These are phyloP conservation scores for Eurois occulta DNA, from an alignment of 2,888 invertebrate genomes.

Conservation along the genomic window DNA sequence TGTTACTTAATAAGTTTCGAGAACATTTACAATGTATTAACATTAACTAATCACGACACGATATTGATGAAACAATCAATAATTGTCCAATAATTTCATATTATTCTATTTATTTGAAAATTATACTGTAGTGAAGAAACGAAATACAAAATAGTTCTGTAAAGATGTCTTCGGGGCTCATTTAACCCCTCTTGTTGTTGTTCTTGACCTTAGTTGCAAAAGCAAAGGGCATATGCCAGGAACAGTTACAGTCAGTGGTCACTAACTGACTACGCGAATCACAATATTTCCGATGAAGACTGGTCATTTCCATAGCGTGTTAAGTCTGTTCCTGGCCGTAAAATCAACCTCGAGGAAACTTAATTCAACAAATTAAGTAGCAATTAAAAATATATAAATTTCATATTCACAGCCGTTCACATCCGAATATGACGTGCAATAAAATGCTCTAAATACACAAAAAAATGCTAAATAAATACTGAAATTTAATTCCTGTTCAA, in stretches of 20 bases:
- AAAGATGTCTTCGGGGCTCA: constrained; percentile 28
- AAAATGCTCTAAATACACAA: constrained; percentile 63
- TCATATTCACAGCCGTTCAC: constrained; percentile 62
- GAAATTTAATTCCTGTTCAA: constrained; percentile 86
- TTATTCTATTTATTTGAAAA: neutral
- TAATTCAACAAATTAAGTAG: constrained; percentile 38
- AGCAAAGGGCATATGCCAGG: neutral
- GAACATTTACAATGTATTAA: constrained; percentile 8
- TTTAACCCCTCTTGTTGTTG: neutral
- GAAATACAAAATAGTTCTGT: constrained; percentile 33
- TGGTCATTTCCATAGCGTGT: neutral
- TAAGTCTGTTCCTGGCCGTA: neutral
- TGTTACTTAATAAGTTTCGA: neutral
- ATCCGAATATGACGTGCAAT: constrained; percentile 59
- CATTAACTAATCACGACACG: neutral
- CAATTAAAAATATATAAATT: constrained; percentile 48
- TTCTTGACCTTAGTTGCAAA: constrained; percentile 18
- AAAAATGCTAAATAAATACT: constrained; percentile 45
- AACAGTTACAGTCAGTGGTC: neutral
- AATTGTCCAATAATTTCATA: constrained; percentile 10
- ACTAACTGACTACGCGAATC: neutral
- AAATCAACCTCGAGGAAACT: constrained; percentile 13
- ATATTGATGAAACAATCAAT: too few relatives aligned
- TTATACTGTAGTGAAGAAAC: neutral
- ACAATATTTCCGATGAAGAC: neutral